Percentiles rank a stretch among this genome's conserved stretches.
Conservation (phyloP, 64 coral and sea anemone species). For the Pocillopora verrucosa region DNA sequence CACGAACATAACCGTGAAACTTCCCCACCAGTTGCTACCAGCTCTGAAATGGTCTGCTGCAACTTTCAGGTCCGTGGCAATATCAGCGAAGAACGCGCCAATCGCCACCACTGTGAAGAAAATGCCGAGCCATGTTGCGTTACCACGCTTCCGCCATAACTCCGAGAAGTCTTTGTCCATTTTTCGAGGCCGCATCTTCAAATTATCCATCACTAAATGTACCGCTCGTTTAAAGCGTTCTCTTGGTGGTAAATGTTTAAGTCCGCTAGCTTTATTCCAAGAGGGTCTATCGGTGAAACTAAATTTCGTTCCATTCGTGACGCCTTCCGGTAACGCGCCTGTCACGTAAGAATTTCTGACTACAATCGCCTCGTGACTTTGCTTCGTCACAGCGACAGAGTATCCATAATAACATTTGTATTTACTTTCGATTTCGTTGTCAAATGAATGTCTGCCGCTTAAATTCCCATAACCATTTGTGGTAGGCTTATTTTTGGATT, state of each 20-base stretch:
- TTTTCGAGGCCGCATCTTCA: constrained; percentile 7
- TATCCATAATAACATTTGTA: background rate
- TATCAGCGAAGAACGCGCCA: constrained; percentile 74
- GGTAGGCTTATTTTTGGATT: background rate
- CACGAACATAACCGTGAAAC: constrained; percentile 65
- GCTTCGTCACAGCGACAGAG: background rate
- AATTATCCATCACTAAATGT: constrained; percentile 47
- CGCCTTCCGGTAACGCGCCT: background rate
- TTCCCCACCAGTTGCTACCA: constrained; percentile 75
- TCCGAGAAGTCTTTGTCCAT: constrained; percentile 63
- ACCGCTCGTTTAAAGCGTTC: constrained; percentile 67
- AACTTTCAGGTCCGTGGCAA: constrained; percentile 74
- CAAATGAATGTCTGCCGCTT: background rate
- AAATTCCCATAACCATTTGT: background rate
- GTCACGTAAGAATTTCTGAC: background rate
- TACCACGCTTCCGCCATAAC: constrained; percentile 78
- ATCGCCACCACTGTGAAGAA: constrained; percentile 55
- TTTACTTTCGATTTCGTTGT: background rate
- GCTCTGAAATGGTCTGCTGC: constrained; percentile 70
- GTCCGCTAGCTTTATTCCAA: background rate
- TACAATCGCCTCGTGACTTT: background rate
- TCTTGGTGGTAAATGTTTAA: constrained; percentile 33
- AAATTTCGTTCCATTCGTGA: background rate
- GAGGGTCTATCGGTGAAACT: background rate
- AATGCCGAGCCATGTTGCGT: constrained; percentile 71